phyloP scores from a whole-genome alignment of 2,888 invertebrate genomes.

The Drosophila subquinaria region DNA sequence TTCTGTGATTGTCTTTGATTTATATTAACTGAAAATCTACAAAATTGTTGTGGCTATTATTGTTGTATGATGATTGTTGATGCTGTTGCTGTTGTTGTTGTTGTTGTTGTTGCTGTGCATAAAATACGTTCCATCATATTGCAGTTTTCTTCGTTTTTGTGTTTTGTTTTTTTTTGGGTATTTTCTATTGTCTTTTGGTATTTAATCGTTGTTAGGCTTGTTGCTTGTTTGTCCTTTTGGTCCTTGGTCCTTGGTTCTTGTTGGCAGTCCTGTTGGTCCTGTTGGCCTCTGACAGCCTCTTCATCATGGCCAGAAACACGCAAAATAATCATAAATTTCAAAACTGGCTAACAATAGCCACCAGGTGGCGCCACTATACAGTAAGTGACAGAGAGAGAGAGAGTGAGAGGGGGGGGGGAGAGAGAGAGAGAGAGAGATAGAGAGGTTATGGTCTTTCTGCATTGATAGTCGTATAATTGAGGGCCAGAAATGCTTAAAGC shows the following conservation, averaged over 20 bases:
- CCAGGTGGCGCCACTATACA: slow-evolving; percentile 44
- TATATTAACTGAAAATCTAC: slow-evolving; percentile 24
- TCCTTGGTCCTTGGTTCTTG: background rate
- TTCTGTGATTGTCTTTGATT: slow-evolving; percentile 34
- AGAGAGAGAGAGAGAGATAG: background rate
- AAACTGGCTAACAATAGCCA: slow-evolving; percentile 45
- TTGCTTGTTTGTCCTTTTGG: background rate
- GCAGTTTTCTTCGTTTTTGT: background rate
- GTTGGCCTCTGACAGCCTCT: slow-evolving; percentile 41
- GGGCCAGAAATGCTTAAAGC: slow-evolving; percentile 23
- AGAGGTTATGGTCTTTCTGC: background rate
- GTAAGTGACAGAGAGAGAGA: background rate
- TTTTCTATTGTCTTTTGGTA: slow-evolving; percentile 33
- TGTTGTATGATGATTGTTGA: slow-evolving; percentile 3
- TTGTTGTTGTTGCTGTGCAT: slow-evolving; percentile 8
- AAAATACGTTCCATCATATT: slow-evolving; percentile 30
- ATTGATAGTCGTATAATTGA: slow-evolving; percentile 34
- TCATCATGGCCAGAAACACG: slow-evolving; percentile 55
- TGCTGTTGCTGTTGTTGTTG: background rate
- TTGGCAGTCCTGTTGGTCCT: slow-evolving; percentile 1
- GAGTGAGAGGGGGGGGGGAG: background rate
- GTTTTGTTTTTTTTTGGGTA: background rate
- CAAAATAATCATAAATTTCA: slow-evolving; percentile 67
- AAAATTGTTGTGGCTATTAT: background rate
- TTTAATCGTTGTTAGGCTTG: slow-evolving; percentile 6